A percentile compares a stretch with the other conserved stretches of the same genome.
Evolutionary conservation across 2,113 vertebrate species (phyloP).

Genomic region (Bufo gargarizans): DNA sequence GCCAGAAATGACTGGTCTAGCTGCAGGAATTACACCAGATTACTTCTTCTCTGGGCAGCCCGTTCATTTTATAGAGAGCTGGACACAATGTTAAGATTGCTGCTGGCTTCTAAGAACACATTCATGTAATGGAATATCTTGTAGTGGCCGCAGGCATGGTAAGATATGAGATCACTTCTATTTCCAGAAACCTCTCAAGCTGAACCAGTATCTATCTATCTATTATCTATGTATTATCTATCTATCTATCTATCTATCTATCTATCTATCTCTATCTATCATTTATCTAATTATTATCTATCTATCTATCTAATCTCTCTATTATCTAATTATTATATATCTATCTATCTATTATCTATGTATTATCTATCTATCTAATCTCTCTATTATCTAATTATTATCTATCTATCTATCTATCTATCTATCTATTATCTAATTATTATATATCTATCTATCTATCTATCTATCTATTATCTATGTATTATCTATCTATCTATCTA

Average conservation of each 20-base stretch:
- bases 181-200: background rate
- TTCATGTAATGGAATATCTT: slow-evolving; percentile 35
- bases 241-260: slow-evolving; percentile 5
- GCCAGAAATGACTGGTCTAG: background rate
- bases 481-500: too few species aligned
- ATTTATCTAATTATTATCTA: too few species aligned
- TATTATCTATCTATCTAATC: background rate
- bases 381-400: background rate
- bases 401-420: background rate
- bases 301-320: slow-evolving; percentile 8
- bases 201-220: background rate
- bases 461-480: background rate
- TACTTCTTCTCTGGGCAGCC: background rate
- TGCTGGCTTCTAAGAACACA: background rate
- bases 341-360: background rate
- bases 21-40: slow-evolving; percentile 22
- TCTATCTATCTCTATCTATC: slow-evolving; percentile 15
- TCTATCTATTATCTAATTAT: background rate
- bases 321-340: too few species aligned
- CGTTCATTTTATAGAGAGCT: background rate
- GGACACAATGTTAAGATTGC: slow-evolving; percentile 32
- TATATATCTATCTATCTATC: background rate
- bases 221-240: slow-evolving; percentile 11
- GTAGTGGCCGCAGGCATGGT: background rate
- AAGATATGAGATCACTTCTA: slow-evolving; percentile 39